Conservation (phyloP, 2,888 invertebrate species). For the Cephus runcator region DNA sequence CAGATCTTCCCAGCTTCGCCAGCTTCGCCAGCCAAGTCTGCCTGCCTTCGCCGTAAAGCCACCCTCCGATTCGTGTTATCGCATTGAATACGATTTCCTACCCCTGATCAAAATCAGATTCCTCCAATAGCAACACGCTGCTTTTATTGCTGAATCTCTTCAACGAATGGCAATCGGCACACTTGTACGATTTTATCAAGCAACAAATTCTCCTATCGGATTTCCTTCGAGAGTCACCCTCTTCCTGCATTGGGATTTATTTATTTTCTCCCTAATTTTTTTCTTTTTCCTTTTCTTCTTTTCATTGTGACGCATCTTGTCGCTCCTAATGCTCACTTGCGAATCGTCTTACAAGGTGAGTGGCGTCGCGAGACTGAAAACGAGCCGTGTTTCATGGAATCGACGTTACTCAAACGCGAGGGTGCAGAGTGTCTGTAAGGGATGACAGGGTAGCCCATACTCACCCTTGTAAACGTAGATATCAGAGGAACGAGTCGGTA, state of each 20-base stretch:
- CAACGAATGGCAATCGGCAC: constrained; percentile 15
- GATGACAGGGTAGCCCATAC: background rate
- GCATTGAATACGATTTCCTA: constrained; percentile 53
- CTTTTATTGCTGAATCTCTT: background rate
- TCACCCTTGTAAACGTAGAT: background rate
- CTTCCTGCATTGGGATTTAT: background rate
- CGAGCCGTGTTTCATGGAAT: background rate
- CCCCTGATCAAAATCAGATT: constrained; percentile 57
- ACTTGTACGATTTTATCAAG: constrained; percentile 5
- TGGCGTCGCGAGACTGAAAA: background rate
- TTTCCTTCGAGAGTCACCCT: constrained; percentile 19
- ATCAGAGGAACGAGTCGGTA: background rate
- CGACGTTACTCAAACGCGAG: background rate
- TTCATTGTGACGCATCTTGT: background rate
- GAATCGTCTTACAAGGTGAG: background rate
- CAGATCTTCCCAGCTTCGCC: constrained; percentile 7
- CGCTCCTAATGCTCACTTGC: constrained; percentile 1
- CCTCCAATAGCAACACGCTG: constrained; percentile 12
- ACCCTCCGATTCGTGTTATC: constrained; percentile 47
- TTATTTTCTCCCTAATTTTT: background rate
- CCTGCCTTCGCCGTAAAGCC: constrained; percentile 21
- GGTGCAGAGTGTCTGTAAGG: background rate
- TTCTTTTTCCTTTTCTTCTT: background rate
- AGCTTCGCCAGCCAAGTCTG: background rate
- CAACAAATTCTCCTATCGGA: constrained; percentile 33